phyloP scores from a whole-genome alignment of 2,797 vertebrate genomes.

The Hydrocynus forskahlii region DNA sequence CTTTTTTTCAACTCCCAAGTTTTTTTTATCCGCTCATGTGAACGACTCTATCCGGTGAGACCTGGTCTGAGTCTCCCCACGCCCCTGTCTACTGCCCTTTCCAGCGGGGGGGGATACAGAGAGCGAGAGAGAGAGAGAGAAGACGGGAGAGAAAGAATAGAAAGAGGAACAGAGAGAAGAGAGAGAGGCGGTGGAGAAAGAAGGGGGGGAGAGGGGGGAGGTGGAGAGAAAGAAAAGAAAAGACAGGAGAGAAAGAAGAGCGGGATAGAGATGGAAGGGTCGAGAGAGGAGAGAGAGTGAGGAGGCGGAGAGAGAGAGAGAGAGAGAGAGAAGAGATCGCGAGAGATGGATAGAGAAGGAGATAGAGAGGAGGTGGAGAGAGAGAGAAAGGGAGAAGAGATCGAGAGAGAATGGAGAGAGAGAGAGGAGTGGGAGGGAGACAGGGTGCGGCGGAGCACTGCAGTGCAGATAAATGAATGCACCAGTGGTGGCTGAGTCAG shows the following conservation, averaged over 20 bases:
- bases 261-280: too few relatives aligned
- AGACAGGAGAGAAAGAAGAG: neutral
- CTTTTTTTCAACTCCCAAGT: conserved; percentile 12
- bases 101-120: conserved; percentile 50
- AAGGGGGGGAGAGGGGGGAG: neutral
- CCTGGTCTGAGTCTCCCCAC: conserved; percentile 53
- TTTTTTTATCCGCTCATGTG: conserved; percentile 34
- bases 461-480: conserved; percentile 87
- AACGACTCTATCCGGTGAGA: conserved; percentile 46
- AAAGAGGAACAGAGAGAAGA: too few relatives aligned
- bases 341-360: neutral
- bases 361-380: conserved; percentile 24
- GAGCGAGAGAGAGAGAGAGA: conserved; percentile 52
- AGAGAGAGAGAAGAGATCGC: neutral
- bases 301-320: conserved; percentile 38
- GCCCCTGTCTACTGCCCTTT: conserved; percentile 35
- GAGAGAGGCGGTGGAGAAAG: too few relatives aligned
- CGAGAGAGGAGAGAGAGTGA: conserved; percentile 39
- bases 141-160: too few relatives aligned
- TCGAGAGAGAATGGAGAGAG: too few relatives aligned
- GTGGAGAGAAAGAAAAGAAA: neutral
- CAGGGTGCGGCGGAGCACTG: conserved; percentile 75
- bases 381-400: neutral
- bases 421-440: conserved; percentile 49
- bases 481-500: conserved; percentile 82